Base-by-base conservation (phyloP, 2,113 vertebrate genomes). In the Plotosus lineatus region DNA sequence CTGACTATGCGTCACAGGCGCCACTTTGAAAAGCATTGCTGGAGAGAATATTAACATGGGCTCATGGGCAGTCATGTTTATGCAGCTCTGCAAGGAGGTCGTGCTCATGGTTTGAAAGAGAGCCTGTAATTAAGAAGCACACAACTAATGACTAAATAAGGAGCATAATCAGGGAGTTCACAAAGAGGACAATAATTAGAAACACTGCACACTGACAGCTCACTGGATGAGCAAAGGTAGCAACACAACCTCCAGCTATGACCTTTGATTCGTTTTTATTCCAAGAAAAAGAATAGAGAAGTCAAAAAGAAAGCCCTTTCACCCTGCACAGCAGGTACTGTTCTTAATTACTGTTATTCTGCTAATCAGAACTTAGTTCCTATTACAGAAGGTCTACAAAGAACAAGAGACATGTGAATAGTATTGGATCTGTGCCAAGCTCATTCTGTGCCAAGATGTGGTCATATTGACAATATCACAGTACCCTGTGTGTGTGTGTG, bases 121-220 rank as follows among this genome's bases (percentile, higher is more conserved):
- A 86, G 78, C 87, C 85, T 78, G 2, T 83, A 90, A 91, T 91
- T 90, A 91, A 83, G 83, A 77, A 88, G 81, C 51, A 50, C 75
- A 69, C 84, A 82, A 87, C 83, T 74, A 80, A 88, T 84, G 82
- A 86, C 85, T 88, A 87, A 88, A 89, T 86, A 75, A 85, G 90
- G 85, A 89, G 88, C 88, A 89, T 92, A 90, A 90, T 92, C 90
- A 92, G 88, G 86, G 86, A 89, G 87, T 86, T 88, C 90, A 88
- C 87, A 89, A 90, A 86, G 82, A 88, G 85, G 87, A 87, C 82
- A 85, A 85, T 91, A 91, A 93, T 92, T 92, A 92, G 88, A 89
- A 88, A 77, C 81, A 79, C 63, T 60, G 83, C 75, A 83, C 65
- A 81, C 42, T 73, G 75, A 73, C 69, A 73, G 84, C 87, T 89